Conservation (phyloP, 64 coral and sea anemone genomes). For the Dendrophyllia cribrosa region DNA sequence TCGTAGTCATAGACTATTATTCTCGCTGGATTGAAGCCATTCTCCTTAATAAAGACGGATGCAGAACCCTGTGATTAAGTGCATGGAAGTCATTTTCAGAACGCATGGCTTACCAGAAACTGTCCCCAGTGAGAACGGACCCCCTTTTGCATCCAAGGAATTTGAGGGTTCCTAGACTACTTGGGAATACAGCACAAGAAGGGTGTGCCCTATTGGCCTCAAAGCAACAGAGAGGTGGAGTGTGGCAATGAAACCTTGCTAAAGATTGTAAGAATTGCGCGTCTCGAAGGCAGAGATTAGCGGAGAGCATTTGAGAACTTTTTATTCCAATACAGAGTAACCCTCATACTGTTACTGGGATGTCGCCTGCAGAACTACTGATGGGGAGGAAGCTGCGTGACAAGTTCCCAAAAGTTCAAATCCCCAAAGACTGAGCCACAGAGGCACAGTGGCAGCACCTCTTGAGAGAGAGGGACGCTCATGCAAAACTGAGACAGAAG, state of each 20-base stretch:
- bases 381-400: constrained; percentile 6
- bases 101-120: constrained; percentile 62
- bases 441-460: constrained; percentile 71
- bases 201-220: background rate
- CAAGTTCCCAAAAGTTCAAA: background rate
- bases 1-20: too few relatives aligned
- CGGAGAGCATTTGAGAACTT: background rate
- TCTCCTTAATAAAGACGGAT: constrained; percentile 41
- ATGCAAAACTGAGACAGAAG: constrained; percentile 54
- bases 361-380: background rate
- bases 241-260: too few relatives aligned
- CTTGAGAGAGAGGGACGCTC: constrained; percentile 58
- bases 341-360: background rate
- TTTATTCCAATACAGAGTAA: background rate
- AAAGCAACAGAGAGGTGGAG: background rate
- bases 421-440: constrained; percentile 6
- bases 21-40: constrained; percentile 59
- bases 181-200: background rate
- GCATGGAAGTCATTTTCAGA: constrained; percentile 46
- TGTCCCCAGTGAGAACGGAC: constrained; percentile 64
- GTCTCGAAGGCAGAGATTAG: background rate
- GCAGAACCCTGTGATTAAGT: constrained; percentile 36
- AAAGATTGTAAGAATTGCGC: background rate
- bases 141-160: constrained; percentile 44
- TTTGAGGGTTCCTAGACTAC: constrained; percentile 30